Evolutionary conservation across 2,888 invertebrate genomes (phyloP), one percentile per base, ranked within the genome.

Genomic region (Pristionchus maxplancki): DNA sequence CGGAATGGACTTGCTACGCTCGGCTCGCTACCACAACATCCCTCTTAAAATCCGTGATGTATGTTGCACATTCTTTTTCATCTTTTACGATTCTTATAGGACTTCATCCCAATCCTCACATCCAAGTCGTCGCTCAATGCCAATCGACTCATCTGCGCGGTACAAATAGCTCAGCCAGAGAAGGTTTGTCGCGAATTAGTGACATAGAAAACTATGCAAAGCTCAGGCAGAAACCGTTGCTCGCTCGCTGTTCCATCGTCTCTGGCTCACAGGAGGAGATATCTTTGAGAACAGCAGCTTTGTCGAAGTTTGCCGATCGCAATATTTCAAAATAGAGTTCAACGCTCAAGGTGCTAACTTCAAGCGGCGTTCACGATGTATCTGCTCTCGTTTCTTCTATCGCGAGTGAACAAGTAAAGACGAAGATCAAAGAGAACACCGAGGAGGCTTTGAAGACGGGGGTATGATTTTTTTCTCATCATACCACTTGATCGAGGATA

Each of bases 241-340:
- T 17, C 84, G 84, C 3, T 31, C 84, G 34, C 37, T 84, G 20
- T 84, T 62, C 28, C 28, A 20, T n/a, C 58, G 84, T 8, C 34
- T 84, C 1, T 84, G 62, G 64, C 8, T 84, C 5, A 62, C 62
- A 11, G 17, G n/a, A 5, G 34, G n/a, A 11, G 58, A 28, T 20
- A 40, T 84, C 1, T 84, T 84, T 31, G 84, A 84, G 1, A 84
- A 28, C n/a, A n/a, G n/a, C 8, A 58, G 58, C 64, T 84, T 84
- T 44, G 2, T 24, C 8, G 62, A 84, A 62, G 84, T 62, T 0
- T n/a, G 78, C 31, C 31, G 1, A 15, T 5, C 64, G 9, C 9
- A 64, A n/a, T 31, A 64, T 31, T 31, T 31, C 17, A 34, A 11
- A 34, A 11, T 67, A 1, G 11, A 44, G 67, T 67, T 34, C 1